A percentile compares a stretch with the other conserved stretches of the same genome.
These are phyloP conservation scores for Hyposmocoma kahamanoa DNA, from an alignment of 1,140 invertebrate genomes.

Conservation along the genomic window DNA sequence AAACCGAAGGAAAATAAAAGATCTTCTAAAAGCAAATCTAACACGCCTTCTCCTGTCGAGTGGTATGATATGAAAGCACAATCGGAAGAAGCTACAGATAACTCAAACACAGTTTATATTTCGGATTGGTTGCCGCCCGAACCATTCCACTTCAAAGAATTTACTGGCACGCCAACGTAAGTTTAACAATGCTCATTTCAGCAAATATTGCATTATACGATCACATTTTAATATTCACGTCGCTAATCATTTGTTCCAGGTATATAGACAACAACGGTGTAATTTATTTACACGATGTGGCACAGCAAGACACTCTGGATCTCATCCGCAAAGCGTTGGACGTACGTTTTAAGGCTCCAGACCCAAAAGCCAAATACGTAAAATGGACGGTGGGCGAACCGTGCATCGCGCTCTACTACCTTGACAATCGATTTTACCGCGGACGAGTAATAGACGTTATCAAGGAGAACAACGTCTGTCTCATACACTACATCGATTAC, in stretches of 20 bases:
- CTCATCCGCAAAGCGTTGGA: slow-evolving; percentile 72
- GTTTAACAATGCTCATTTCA: slow-evolving; percentile 9
- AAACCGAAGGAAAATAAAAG: slow-evolving; percentile 16
- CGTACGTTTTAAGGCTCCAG: slow-evolving; percentile 60
- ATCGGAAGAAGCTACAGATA: neutral
- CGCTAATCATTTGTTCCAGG: slow-evolving; percentile 38
- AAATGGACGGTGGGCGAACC: slow-evolving; percentile 75
- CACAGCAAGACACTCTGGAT: slow-evolving; percentile 57
- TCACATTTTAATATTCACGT: neutral
- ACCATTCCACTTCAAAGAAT: slow-evolving; percentile 48
- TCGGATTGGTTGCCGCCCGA: slow-evolving; percentile 56
- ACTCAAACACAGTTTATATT: slow-evolving; percentile 41
- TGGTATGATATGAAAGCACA: slow-evolving; percentile 8
- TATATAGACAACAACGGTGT: slow-evolving; percentile 75
- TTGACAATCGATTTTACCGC: slow-evolving; percentile 78
- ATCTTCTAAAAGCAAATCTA: slow-evolving; percentile 15
- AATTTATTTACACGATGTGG: slow-evolving; percentile 74
- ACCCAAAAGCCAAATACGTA: slow-evolving; percentile 59
- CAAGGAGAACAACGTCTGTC: slow-evolving; percentile 45
- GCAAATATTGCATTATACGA: neutral
- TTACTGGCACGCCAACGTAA: slow-evolving; percentile 66
- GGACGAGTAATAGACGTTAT: slow-evolving; percentile 68
- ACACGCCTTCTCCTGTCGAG: slow-evolving; percentile 16
- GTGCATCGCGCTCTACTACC: slow-evolving; percentile 77
- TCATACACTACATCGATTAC: slow-evolving; percentile 78